Percentiles rank a stretch among this genome's conserved stretches.
phyloP scores from a whole-genome alignment of 1,140 invertebrate genomes.

The Polypedilum pembai region DNA sequence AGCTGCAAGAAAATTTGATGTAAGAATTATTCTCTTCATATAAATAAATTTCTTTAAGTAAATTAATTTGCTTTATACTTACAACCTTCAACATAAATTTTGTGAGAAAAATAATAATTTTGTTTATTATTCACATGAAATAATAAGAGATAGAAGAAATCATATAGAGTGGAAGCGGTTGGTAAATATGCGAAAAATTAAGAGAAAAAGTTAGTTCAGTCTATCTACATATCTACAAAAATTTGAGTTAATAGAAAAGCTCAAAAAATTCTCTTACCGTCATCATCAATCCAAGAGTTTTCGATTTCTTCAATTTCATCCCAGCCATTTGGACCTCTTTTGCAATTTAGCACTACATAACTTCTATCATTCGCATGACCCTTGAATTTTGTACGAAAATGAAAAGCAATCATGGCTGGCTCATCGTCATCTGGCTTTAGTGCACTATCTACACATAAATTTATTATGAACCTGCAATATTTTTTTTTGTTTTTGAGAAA shows the following conservation, averaged over 20 bases:
- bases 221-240: not conserved
- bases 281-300: constrained; percentile 21
- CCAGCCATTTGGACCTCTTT: not conserved
- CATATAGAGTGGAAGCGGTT: not conserved
- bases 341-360: not conserved
- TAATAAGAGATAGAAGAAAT: not conserved
- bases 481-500: not conserved
- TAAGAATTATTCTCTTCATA: not conserved
- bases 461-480: not conserved
- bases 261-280: not conserved
- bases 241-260: not conserved
- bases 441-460: constrained; percentile 2
- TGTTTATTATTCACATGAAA: not conserved
- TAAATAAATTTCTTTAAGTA: not conserved
- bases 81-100: constrained; percentile 21
- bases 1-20: not conserved
- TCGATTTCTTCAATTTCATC: constrained; percentile 11
- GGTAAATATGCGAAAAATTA: constrained; percentile 10
- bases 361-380: not conserved
- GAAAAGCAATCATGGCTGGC: constrained; percentile 15
- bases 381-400: constrained; percentile 15
- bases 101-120: constrained; percentile 16
- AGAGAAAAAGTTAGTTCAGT: constrained; percentile 21
- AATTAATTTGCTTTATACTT: not conserved
- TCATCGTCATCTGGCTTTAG: not conserved